Evolutionary conservation across 2,888 invertebrate genomes (phyloP).

Genomic region (Eupithecia subumbrata): DNA sequence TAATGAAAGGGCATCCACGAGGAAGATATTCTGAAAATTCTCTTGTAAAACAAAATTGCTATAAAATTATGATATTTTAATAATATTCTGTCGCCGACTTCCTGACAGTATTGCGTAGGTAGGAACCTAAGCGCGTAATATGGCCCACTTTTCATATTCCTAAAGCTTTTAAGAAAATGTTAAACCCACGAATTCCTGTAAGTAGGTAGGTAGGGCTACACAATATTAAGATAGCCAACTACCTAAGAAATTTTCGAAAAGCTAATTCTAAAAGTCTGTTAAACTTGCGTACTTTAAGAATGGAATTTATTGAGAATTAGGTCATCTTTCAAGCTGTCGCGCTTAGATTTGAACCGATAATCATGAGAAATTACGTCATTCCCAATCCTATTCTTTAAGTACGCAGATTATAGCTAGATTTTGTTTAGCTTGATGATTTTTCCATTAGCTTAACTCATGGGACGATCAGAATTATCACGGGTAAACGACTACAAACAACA

Average conservation of each 20-base stretch:
- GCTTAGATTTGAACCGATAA: not conserved
- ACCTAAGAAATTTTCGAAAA: not conserved
- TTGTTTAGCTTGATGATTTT: not conserved
- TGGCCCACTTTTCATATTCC: not conserved
- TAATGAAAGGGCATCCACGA: not conserved
- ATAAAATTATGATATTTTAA: not conserved
- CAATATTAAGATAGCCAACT: not conserved
- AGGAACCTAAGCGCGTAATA: not conserved
- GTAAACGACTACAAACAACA: not conserved
- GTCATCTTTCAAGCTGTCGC: too few species aligned
- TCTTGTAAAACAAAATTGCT: not conserved
- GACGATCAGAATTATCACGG: not conserved
- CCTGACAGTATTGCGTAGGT: not conserved
- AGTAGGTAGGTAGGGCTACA: not conserved
- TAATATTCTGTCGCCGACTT: not conserved
- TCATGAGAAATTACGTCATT: not conserved
- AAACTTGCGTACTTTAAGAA: too few species aligned
- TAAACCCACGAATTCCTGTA: not conserved
- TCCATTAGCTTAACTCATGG: not conserved
- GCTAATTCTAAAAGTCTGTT: not conserved
- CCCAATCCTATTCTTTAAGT: not conserved
- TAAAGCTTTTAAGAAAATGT: not conserved
- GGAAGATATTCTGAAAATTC: not conserved
- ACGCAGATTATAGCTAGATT: not conserved
- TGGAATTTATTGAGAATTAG: too few species aligned